Evolutionary conservation across 1,140 invertebrate genomes (phyloP), one percentile per base, ranked within the genome.

Genomic region (Orchesella cincta): DNA sequence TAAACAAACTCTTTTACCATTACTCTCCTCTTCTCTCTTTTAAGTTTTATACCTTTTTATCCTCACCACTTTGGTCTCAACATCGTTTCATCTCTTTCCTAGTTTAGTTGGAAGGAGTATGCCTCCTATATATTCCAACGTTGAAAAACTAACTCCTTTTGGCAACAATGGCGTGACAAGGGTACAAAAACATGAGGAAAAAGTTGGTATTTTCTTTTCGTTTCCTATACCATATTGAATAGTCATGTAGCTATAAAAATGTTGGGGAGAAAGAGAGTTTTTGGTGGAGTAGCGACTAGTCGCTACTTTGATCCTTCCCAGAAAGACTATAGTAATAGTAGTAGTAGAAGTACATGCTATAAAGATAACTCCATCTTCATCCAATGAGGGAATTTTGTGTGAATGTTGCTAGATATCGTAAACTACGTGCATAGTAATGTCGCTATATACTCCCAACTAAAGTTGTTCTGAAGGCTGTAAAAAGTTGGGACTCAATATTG

Each of bases 151-250:
- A 67, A 67, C 52, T 57, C 52, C 29, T 12, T 67, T 67, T 31
- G 62, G 2, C 28, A 29, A 29, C 62, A 31, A 31, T 67, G 12
- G 26, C 62, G 62, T 67, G 62, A 67, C 62, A 67, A 12, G 62
- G 28, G 62, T 67, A 67, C 62, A 33, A 67, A 67, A 67, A 67
- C 62, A 67, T n/a, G 52, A 57, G 3, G 52, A 57, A 57, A 57
- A 57, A 57, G 52, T 57, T 57, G 52, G 52, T 57, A 57, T 57
- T 57, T 57, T 57, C 52, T 23, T 26, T 26, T 46, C 20, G 8
- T 20, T 20, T 20, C 20, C 52, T 57, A 14, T 57, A 57, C 23
- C 23, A n/a, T n/a, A 57, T 26, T 26, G 20, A 8, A 46, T 20
- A 20, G 8, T 46, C 20, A 12, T 46, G 8, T 12, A 12, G 8